Base-by-base conservation (phyloP, 2,888 invertebrate genomes). In the Notodonta dromedarius region DNA sequence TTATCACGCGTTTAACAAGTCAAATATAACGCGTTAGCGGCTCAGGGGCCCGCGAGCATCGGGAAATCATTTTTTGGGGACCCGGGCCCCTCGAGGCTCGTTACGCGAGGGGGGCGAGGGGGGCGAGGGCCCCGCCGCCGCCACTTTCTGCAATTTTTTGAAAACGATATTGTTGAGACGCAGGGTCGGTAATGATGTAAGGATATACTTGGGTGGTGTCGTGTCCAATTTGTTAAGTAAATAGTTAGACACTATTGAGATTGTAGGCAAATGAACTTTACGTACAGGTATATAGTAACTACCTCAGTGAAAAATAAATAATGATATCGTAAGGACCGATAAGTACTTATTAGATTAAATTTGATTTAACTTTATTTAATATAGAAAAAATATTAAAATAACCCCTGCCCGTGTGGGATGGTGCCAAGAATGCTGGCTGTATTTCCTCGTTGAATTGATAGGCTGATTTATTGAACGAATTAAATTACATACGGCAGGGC, bases 121-220 rank as follows among this genome's bases (percentile, higher is more conserved):
- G 13, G n/a, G 42, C 44, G 54, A 48, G 55, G 52, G 42, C 35
- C n/a, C 39, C 53, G 53, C 53, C 48, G 53, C 57, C 60, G 57
- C 57, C 67, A 71, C 71, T 76, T 78, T 79, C 73, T 71, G 77
- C 76, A 80, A 75, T 78, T 79, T 78, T 78, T 78, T 77, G 84
- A 77, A 80, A 83, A 82, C 76, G 80, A 82, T 82, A 82, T 83
- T 80, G 83, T 82, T 77, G 76, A 63, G 67, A 52, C 63, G 59
- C 65, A 63, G 66, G 72, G 70, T 68, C 61, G 54, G 74, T 82
- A 80, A 82, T 78, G 81, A 79, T 71, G 81, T 78, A 80, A 80
- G 69, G 69, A 78, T 79, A 77, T 74, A 77, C 71, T 62, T 60
- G 14, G n/a, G 39, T 35, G 48, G 57, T 14, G 52, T 24, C 52